Base-by-base conservation (phyloP, 2,113 vertebrate genomes). In the Neofelis nebulosa region DNA sequence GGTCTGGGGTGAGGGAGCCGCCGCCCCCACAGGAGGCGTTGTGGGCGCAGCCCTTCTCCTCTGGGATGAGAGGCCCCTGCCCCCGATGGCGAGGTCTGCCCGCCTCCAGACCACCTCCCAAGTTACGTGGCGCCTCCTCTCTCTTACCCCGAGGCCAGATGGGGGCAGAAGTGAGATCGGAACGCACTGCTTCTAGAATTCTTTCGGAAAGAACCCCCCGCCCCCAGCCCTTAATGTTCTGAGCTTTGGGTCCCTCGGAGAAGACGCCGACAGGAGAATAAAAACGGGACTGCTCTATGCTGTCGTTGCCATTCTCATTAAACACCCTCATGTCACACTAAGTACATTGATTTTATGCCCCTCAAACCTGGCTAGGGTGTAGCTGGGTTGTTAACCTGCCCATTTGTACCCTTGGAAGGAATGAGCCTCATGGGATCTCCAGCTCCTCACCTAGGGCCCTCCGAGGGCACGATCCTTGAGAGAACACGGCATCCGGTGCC, bases 1-100 rank as follows among this genome's bases (percentile, higher is more conserved):
- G 16, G 3, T 41, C n/a, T 68, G 2, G 0, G 14, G 52, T 6
- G 7, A 71, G 79, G 23, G 16, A 48, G 31, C 7, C 21, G n/a
- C 65, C 3, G 0, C 3, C 50, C 3, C 38, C 36, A 5, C 14
- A 76, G 92, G 57, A 3, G 4, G 23, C 14, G 0, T 29, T 9
- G 9, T 3, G 50, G 80, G 25, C 45, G 16, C n/a, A 55, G 13
- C 5, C 65, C 0, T 0, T 25, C 19, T 74, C 19, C 8, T 91
- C 33, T 69, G 69, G 29, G 4, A 45, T 55, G 1, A 38, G 69
- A 78, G 36, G 65, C 41, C 5, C 21, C 55, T 18, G 45, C 50
- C 81, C 36, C 79, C 88, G 48, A 2, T 7, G 50, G 29, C 41
- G 31, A 78, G 50, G 5, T 27, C 16, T 3, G 7, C 48, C 38